phyloP scores from a whole-genome alignment of 2,888 invertebrate genomes.

The Drosophila falleni region DNA sequence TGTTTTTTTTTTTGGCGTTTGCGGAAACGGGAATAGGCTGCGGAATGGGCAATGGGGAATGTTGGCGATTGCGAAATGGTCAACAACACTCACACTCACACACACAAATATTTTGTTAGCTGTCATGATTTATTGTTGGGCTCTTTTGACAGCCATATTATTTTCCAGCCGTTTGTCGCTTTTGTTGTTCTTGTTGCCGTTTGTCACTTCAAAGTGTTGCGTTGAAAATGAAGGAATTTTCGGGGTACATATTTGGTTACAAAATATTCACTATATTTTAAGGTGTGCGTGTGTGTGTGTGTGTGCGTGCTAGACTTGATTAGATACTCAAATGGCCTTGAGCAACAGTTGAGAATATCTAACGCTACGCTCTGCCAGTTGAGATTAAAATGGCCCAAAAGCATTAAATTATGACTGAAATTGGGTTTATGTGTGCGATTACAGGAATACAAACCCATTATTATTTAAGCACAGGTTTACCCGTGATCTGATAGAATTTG shows the following conservation, averaged over 20 bases:
- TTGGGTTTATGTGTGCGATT: not conserved
- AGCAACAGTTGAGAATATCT: slow-evolving; percentile 23
- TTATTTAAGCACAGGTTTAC: too few species aligned
- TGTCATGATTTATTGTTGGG: slow-evolving; percentile 70
- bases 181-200: slow-evolving; percentile 45
- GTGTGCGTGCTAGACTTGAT: slow-evolving; percentile 41
- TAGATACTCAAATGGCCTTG: slow-evolving; percentile 37
- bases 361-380: slow-evolving; percentile 5
- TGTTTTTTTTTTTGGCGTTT: slow-evolving; percentile 45
- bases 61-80: slow-evolving; percentile 55
- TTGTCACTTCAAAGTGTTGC: slow-evolving; percentile 51
- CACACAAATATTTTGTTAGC: slow-evolving; percentile 43
- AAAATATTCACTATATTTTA: slow-evolving; percentile 22
- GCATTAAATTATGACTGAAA: not conserved
- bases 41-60: slow-evolving; percentile 19
- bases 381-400: not conserved
- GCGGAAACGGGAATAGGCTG: slow-evolving; percentile 26
- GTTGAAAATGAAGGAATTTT: slow-evolving; percentile 41
- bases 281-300: slow-evolving; percentile 5
- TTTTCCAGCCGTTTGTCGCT: slow-evolving; percentile 56
- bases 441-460: not conserved
- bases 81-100: slow-evolving; percentile 16
- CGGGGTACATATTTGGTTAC: slow-evolving; percentile 34
- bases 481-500: too few species aligned
- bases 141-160: slow-evolving; percentile 73